Base-by-base conservation (phyloP, 2,113 vertebrate species). In the Tachysurus vachellii region DNA sequence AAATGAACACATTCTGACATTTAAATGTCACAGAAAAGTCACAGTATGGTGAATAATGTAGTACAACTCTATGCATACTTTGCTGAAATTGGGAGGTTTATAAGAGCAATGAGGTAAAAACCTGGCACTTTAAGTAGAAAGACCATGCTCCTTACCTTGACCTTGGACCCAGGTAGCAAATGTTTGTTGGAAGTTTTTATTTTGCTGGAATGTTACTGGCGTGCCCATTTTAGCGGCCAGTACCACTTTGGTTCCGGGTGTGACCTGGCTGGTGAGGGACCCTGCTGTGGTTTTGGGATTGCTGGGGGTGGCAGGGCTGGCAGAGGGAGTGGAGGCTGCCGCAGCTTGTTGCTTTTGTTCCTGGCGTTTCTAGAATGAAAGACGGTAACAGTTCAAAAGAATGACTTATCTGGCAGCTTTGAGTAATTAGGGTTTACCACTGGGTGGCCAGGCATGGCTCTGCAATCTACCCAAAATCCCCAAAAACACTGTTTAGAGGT, bases 121-220 rank as follows among this genome's bases (percentile, higher is more conserved):
- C 19, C 36, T 36, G 70, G 47, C 47, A 8, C 14, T 36, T 23
- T 2, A 19, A 61, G 73, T 11, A 36, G 56, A 17, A 81, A 81
- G 16, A 23, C 28, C 14, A 53, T 54, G n/a, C 47, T 42, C 95
- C 61, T 99, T 57, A 87, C 86, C 86, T 84, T 87, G 97, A 42
- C 79, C 86, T 88, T 99, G 99, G 93, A 99, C 97, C 98, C 98
- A 99, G 2, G 98, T 97, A 31, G 98, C 97, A 90, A 99, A 99
- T 2, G 97, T 98, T 47, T 99, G 98, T 53, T 99, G 98, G 92
- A 99, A 98, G 94, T 97, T 99, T 93, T 99, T 99, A 95, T 97
- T 98, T 90, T 98, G 97, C 89, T 99, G 98, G 95, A 99, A 98
- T 91, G 97, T 95, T 47, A 98, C 97, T 23, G 98, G 96, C 90